Base-by-base conservation (phyloP, 2,888 invertebrate genomes). In the Agrotis exclamationis region DNA sequence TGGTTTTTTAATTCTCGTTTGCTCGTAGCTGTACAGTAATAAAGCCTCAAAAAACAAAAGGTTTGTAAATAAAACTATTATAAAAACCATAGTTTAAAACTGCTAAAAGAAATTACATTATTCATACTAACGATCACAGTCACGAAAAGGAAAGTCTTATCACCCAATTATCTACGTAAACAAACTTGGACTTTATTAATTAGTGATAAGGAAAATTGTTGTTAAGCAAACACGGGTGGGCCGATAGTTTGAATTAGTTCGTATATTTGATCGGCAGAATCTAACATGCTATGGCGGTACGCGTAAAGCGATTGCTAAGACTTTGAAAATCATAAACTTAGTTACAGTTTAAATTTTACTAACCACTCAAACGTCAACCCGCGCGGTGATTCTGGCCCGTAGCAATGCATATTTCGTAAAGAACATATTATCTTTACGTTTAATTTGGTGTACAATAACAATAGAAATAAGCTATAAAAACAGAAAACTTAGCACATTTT, bases 251-350 rank as follows among this genome's bases (percentile, higher is more conserved):
- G 70, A 73, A 80, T 82, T 82, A 88, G 85, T 88, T 85, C 64
- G 83, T 84, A 74, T 84, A 86, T 87, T 89, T 88, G 87, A 88
- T 89, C 87, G 87, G 87, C 86, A 86, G 86, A 88, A 82, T 85
- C 84, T 76, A 85, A 90, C 89, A 87, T 87, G 86, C 84, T 87
- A 84, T 84, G 82, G 74, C 86, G 86, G 82, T 84, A 59, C 56
- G 57, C 24, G 22, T 45, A 44, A 48, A 67, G 45, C 22, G 56
- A 57, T 28, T 48, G 2, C 83, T 33, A 24, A 80, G 28, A 79
- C 83, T 76, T 5, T 14, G 82, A 44, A 64, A 22, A 24, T 45
- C 9, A 28, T 9, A 18, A 7, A 3, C 13, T 20, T 39, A 39
- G 39, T 39, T 39, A 39, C 39, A 39, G 9, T 9, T 39, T 33